phyloP scores from a whole-genome alignment of 1,140 invertebrate species.

The Drosophila sucinea region DNA sequence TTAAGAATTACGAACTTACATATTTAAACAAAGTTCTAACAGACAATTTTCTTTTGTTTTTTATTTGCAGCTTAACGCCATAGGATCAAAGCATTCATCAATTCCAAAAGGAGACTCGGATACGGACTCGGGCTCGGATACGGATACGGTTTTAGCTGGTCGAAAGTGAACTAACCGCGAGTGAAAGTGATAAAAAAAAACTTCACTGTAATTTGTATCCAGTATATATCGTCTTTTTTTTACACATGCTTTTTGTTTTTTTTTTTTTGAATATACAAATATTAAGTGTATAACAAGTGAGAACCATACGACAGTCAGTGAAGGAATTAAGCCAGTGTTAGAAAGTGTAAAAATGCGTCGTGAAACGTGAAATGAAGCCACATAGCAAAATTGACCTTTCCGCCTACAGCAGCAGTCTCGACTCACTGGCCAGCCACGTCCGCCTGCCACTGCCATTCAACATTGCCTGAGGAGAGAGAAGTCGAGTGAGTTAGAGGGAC shows the following conservation, averaged over 20 bases:
- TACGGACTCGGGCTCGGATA: background rate
- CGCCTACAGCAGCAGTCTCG: conserved; percentile 15
- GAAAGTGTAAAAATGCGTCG: conserved; percentile 4
- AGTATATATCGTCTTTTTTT: background rate
- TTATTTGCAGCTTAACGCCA: background rate
- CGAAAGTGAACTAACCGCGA: background rate
- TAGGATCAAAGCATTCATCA: background rate
- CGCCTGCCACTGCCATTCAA: conserved; percentile 46
- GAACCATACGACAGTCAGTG: background rate
- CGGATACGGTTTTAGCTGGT: background rate
- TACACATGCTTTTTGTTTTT: background rate
- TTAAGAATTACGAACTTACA: no score
- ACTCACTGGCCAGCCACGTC: conserved; percentile 33
- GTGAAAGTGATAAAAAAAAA: background rate
- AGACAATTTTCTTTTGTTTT: background rate
- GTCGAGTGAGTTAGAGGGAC: background rate
- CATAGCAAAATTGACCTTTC: conserved; percentile 14
- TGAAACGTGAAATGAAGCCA: conserved; percentile 14
- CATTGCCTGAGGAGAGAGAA: conserved; percentile 20
- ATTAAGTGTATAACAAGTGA: background rate
- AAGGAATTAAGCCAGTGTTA: conserved; percentile 12
- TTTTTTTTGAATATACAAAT: conserved; percentile 5
- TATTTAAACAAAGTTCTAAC: no score
- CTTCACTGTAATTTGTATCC: background rate
- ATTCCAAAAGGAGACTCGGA: background rate